These are phyloP conservation scores for Brienomyrus longianalis DNA, from an alignment of 2,113 vertebrate species.

Conservation along the genomic window DNA sequence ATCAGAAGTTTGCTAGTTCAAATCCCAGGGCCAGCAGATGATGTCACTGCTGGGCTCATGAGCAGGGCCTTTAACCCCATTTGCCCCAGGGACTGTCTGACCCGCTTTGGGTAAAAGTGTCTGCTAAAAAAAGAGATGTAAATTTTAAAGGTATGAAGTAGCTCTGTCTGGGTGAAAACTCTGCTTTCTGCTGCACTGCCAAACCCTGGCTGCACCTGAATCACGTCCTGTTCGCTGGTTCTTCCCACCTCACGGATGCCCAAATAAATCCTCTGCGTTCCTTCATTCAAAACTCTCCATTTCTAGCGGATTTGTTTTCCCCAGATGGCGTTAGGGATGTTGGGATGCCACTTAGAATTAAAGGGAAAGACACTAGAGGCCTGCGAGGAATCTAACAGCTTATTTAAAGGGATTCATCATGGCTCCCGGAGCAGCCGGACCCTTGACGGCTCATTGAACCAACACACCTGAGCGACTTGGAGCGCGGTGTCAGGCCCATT, in stretches of 20 bases:
- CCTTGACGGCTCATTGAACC: constrained; percentile 58
- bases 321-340: not conserved
- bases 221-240: not conserved
- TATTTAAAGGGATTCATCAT: constrained; percentile 51
- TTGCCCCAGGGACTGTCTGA: not conserved
- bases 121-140: not conserved
- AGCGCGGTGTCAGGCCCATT: constrained; percentile 45
- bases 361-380: constrained; percentile 22
- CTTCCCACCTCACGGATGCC: not conserved
- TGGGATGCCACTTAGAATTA: constrained; percentile 29
- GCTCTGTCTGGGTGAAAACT: not conserved
- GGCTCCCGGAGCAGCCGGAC: constrained; percentile 51
- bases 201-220: not conserved
- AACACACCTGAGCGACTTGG: constrained; percentile 48
- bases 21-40: not conserved
- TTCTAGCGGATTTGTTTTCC: not conserved
- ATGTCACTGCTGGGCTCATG: not conserved
- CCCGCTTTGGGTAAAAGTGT: not conserved
- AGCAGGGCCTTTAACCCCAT: not conserved
- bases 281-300: not conserved
- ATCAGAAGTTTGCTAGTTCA: not conserved
- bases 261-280: not conserved
- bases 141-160: not conserved
- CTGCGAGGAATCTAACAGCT: constrained; percentile 43
- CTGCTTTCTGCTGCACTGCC: not conserved